These are phyloP conservation scores for Protobothrops mucrosquamatus DNA, from an alignment of 2,113 vertebrate genomes.

Conservation along the genomic window DNA sequence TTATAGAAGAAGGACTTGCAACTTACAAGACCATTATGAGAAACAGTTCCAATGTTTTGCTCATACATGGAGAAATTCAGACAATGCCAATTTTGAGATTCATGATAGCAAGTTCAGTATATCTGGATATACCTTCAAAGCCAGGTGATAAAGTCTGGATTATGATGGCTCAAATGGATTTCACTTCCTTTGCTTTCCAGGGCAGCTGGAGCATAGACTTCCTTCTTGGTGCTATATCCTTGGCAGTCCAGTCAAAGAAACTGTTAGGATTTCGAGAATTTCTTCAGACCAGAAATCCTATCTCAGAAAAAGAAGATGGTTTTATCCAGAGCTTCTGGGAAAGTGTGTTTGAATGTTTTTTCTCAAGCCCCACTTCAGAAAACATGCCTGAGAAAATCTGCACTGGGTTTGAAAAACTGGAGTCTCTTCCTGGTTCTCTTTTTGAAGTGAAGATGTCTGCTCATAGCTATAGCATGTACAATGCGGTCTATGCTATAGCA, in stretches of 20 bases:
- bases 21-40: background rate
- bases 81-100: background rate
- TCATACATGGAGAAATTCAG: background rate
- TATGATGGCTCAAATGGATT: constrained; percentile 11
- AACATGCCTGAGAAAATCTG: background rate
- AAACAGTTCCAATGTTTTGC: background rate
- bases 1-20: background rate
- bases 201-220: background rate
- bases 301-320: background rate
- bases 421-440: background rate
- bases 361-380: background rate
- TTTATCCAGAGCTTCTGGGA: background rate
- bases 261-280: background rate
- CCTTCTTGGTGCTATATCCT: background rate
- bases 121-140: background rate
- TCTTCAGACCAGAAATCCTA: background rate
- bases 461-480: background rate
- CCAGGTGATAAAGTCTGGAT: background rate
- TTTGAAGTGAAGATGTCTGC: background rate
- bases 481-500: background rate
- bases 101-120: background rate
- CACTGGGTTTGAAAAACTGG: background rate
- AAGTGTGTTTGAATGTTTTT: background rate
- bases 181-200: background rate
- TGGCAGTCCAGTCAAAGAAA: background rate